Evolutionary conservation across 2,888 invertebrate species (phyloP).

Genomic region (Homarus gammarus): DNA sequence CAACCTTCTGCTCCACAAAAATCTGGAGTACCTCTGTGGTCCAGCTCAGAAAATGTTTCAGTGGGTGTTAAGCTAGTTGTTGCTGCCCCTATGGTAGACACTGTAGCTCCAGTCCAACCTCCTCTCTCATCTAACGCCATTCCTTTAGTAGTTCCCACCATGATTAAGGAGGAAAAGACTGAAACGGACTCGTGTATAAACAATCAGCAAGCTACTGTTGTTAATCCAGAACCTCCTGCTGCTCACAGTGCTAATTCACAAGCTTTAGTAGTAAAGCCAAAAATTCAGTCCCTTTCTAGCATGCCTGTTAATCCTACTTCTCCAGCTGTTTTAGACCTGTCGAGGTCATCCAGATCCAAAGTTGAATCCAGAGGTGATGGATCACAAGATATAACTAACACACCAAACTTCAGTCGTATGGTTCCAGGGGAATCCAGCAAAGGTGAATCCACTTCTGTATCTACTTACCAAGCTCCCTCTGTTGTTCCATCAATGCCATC

Average conservation of each 20-base stretch:
- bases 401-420: conserved; percentile 73
- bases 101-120: not conserved
- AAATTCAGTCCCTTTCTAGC: conserved; percentile 38
- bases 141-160: conserved; percentile 57
- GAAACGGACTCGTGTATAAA: not conserved
- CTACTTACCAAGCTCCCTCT: conserved; percentile 61
- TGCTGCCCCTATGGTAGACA: conserved; percentile 53
- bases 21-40: conserved; percentile 37
- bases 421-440: conserved; percentile 74
- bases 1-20: conserved; percentile 19
- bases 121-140: conserved; percentile 31
- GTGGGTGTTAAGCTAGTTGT: conserved; percentile 55
- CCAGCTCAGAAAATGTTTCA: conserved; percentile 7
- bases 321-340: conserved; percentile 64
- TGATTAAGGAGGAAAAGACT: conserved; percentile 52
- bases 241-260: conserved; percentile 61
- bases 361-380: conserved; percentile 42
- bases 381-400: conserved; percentile 43
- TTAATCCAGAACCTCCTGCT: conserved; percentile 46
- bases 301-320: conserved; percentile 40
- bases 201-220: not conserved
- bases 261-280: conserved; percentile 42
- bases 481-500: conserved; percentile 73
- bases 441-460: conserved; percentile 42
- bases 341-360: conserved; percentile 32